These are phyloP conservation scores for Tineola bisselliella DNA, from an alignment of 2,888 invertebrate species.

Conservation along the genomic window DNA sequence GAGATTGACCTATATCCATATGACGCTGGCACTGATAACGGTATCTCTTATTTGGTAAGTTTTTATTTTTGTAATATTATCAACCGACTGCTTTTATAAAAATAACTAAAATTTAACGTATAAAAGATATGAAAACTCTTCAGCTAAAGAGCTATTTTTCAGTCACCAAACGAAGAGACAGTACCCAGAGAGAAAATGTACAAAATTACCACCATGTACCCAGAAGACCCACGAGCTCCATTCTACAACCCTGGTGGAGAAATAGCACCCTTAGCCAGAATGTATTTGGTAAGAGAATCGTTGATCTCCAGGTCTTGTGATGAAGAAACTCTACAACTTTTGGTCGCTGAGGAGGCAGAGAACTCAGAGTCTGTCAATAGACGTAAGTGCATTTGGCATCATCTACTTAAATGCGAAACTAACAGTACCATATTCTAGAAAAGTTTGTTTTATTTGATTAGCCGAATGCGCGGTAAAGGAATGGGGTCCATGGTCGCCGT, in stretches of 20 bases:
- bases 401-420: not conserved
- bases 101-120: too few relatives aligned
- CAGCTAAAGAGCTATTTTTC: conserved; percentile 16
- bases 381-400: conserved; percentile 60
- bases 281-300: conserved; percentile 80
- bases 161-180: conserved; percentile 84
- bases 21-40: conserved; percentile 96
- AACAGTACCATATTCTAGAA: not conserved
- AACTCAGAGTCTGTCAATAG: conserved; percentile 73
- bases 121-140: too few relatives aligned
- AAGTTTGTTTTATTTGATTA: conserved; percentile 30
- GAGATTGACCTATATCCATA: conserved; percentile 90
- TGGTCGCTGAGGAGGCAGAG: conserved; percentile 72
- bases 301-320: conserved; percentile 80
- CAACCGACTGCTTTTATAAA: not conserved
- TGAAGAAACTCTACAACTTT: conserved; percentile 67
- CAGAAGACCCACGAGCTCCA: conserved; percentile 90
- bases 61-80: not conserved
- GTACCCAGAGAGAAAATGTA: conserved; percentile 85
- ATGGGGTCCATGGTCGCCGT: conserved; percentile 81
- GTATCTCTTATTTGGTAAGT: conserved; percentile 86
- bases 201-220: conserved; percentile 89
- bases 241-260: conserved; percentile 82
- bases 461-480: conserved; percentile 83
- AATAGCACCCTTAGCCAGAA: conserved; percentile 84